Percentiles rank a stretch among this genome's conserved stretches.
phyloP scores from a whole-genome alignment of 2,888 invertebrate species.

The Drosophila buzzatii region DNA sequence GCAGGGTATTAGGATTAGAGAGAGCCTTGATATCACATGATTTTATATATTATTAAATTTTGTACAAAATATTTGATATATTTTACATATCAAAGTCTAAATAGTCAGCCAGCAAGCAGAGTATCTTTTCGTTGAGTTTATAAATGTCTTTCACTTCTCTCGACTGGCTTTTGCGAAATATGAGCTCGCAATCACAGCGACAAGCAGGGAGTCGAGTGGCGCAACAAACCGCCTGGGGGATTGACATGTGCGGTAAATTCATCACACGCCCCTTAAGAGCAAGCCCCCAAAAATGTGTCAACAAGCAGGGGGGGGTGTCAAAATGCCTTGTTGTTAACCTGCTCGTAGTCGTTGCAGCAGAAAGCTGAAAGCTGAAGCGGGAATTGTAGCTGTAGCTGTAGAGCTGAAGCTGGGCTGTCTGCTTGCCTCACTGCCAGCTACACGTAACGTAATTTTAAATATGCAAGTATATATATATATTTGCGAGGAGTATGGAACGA shows the following conservation, averaged over 20 bases:
- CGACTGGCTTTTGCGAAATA: slow-evolving; percentile 15
- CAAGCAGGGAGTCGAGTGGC: slow-evolving; percentile 24
- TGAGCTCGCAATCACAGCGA: slow-evolving; percentile 60
- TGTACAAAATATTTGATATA: not conserved
- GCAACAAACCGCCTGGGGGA: slow-evolving; percentile 49
- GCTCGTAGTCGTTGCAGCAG: slow-evolving; percentile 3
- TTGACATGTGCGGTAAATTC: slow-evolving; percentile 55
- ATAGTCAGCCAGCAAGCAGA: not conserved
- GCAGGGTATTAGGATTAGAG: too few relatives aligned
- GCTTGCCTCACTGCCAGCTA: slow-evolving; percentile 29
- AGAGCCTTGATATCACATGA: not conserved
- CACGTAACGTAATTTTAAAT: slow-evolving; percentile 65
- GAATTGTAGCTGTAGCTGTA: too few relatives aligned
- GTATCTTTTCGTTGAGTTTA: not conserved
- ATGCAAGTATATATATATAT: slow-evolving; percentile 72
- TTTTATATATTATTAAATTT: not conserved
- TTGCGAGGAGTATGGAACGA: slow-evolving; percentile 38
- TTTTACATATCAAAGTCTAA: not conserved
- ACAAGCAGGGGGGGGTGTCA: slow-evolving; percentile 43
- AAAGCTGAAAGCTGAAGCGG: slow-evolving; percentile 1
- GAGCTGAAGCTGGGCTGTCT: slow-evolving; percentile 4
- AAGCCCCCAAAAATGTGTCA: slow-evolving; percentile 56
- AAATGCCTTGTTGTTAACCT: slow-evolving; percentile 22
- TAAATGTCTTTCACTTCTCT: not conserved
- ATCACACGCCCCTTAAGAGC: slow-evolving; percentile 33